Conservation (phyloP, 1,140 invertebrate genomes). For the Monochamus saltuarius region DNA sequence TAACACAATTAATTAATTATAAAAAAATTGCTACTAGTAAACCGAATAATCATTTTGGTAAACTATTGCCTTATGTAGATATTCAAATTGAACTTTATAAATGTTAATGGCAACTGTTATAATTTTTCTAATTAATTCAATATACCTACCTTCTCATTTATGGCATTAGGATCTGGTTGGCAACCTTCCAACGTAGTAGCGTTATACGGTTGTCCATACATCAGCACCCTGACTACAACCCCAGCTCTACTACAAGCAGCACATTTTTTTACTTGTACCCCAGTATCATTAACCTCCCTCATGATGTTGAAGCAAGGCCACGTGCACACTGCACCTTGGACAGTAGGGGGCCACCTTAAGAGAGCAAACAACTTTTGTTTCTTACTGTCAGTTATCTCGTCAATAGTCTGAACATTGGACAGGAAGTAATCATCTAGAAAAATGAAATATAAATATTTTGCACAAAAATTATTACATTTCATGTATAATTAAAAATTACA, state of each 20-base stretch:
- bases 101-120: no score
- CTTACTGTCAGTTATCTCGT: conserved; percentile 74
- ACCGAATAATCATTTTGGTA: no score
- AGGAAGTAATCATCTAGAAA: conserved; percentile 83
- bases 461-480: not conserved
- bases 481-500: no score
- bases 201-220: conserved; percentile 83
- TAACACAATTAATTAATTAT: no score
- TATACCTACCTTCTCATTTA: conserved; percentile 68
- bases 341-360: conserved; percentile 64
- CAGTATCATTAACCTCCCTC: conserved; percentile 59
- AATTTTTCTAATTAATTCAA: not conserved
- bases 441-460: conserved; percentile 3
- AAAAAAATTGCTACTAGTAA: no score
- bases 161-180: conserved; percentile 67
- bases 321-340: conserved; percentile 69
- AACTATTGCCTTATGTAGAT: no score
- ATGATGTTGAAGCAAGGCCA: conserved; percentile 78
- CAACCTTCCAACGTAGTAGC: conserved; percentile 73
- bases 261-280: conserved; percentile 61
- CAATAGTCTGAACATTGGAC: conserved; percentile 80
- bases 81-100: no score
- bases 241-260: conserved; percentile 61
- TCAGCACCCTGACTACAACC: conserved; percentile 65
- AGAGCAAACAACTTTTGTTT: conserved; percentile 66